These are phyloP conservation scores for Mallateleia sp. DNA, from an alignment of 2,888 invertebrate species.

Conservation along the genomic window DNA sequence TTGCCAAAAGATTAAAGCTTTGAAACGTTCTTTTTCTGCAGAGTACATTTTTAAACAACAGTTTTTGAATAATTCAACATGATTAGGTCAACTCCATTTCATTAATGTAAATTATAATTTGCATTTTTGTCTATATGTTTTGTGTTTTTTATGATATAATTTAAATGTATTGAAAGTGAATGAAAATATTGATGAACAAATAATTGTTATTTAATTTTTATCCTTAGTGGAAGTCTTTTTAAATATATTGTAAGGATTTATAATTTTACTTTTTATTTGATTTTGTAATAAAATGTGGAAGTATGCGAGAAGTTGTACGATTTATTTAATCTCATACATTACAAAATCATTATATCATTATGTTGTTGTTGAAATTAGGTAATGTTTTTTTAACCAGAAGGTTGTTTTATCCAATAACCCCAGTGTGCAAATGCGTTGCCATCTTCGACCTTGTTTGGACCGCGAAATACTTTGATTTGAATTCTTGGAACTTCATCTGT, in stretches of 20 bases:
- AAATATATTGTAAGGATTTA: constrained; percentile 32
- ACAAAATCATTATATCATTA: background rate
- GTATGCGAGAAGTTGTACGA: background rate
- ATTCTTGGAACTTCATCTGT: constrained; percentile 84
- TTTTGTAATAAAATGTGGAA: constrained; percentile 36
- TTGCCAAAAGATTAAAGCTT: too few relatives aligned
- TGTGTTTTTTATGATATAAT: constrained; percentile 5
- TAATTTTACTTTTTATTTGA: constrained; percentile 1
- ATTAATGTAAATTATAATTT: constrained; percentile 1
- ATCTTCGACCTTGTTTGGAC: constrained; percentile 84
- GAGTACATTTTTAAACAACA: too few relatives aligned
- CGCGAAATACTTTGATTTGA: constrained; percentile 88
- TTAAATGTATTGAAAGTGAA: constrained; percentile 30
- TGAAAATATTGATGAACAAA: constrained; percentile 1
- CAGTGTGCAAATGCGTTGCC: constrained; percentile 86
- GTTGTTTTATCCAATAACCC: constrained; percentile 88
- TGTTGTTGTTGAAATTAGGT: background rate
- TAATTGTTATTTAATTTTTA: constrained; percentile 52
- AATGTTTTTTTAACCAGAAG: constrained; percentile 68
- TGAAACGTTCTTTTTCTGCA: too few relatives aligned
- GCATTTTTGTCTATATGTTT: constrained; percentile 1
- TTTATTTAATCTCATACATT: background rate
- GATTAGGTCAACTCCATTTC: too few relatives aligned
- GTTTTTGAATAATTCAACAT: too few relatives aligned
- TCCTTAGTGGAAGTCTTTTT: constrained; percentile 21